Percentiles rank a stretch among this genome's conserved stretches.
Conservation (phyloP, 2,888 invertebrate genomes). For the Sesamia inferens region DNA sequence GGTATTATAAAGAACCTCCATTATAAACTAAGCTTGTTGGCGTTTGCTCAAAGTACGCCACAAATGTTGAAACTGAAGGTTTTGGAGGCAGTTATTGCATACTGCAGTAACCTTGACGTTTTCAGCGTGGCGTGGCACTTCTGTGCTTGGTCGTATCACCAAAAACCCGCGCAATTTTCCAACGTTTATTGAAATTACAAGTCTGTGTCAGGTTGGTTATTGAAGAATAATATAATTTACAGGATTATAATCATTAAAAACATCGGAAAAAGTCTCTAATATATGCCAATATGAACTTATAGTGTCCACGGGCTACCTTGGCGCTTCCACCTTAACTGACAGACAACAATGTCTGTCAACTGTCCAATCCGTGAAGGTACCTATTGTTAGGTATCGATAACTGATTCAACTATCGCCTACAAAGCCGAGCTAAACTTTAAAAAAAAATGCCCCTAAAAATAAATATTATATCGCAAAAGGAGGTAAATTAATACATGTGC, state of each 20-base stretch:
- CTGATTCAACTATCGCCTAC: too few species aligned
- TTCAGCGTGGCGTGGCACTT: not conserved
- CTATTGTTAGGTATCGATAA: too few species aligned
- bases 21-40: not conserved
- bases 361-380: too few species aligned
- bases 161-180: too few species aligned
- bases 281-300: not conserved
- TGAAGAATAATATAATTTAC: not conserved
- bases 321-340: not conserved
- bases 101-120: not conserved
- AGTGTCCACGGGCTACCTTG: not conserved
- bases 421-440: too few species aligned
- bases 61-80: too few species aligned
- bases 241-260: too few species aligned
- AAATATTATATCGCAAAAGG: too few species aligned
- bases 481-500: too few species aligned
- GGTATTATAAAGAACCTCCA: not conserved
- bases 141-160: too few species aligned
- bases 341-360: too few species aligned
- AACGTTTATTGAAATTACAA: not conserved
- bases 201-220: not conserved
- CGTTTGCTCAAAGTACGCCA: not conserved
- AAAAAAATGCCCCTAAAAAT: too few species aligned
- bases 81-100: not conserved
- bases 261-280: not conserved